These are phyloP conservation scores for Streptopelia turtur DNA, from an alignment of 2,797 vertebrate genomes.

Conservation along the genomic window DNA sequence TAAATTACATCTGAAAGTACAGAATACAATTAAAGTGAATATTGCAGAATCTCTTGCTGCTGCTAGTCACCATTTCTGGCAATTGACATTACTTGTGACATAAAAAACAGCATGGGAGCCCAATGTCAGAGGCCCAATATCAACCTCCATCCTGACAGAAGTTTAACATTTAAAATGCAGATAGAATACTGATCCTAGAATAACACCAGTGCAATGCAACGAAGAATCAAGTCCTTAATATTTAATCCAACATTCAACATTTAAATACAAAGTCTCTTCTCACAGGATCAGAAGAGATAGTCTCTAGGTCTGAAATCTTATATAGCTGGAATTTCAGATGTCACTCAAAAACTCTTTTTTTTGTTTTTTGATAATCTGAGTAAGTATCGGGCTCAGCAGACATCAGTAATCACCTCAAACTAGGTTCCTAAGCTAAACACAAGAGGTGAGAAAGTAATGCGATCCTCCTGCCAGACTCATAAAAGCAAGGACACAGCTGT, in stretches of 20 bases:
- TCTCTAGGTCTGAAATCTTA: background rate
- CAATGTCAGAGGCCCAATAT: conserved; percentile 16
- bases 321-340: background rate
- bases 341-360: background rate
- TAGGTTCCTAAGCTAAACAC: background rate
- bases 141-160: conserved; percentile 10
- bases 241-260: background rate
- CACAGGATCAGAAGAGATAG: background rate
- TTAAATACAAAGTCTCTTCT: background rate
- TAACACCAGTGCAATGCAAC: background rate
- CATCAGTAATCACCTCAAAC: background rate
- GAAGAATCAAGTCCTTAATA: background rate
- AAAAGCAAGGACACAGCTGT: background rate
- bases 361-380: background rate
- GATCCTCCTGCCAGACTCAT: background rate
- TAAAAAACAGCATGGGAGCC: conserved; percentile 10
- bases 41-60: conserved; percentile 25
- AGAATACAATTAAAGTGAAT: conserved; percentile 30
- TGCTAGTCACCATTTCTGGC: conserved; percentile 21
- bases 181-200: background rate
- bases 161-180: conserved; percentile 32
- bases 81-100: conserved; percentile 38
- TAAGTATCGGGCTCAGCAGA: background rate
- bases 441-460: background rate
- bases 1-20: conserved; percentile 23